A percentile compares a stretch with the other conserved stretches of the same genome.
These are phyloP conservation scores for Drosophila stalkeri DNA, from an alignment of 2,888 invertebrate genomes.

Conservation along the genomic window DNA sequence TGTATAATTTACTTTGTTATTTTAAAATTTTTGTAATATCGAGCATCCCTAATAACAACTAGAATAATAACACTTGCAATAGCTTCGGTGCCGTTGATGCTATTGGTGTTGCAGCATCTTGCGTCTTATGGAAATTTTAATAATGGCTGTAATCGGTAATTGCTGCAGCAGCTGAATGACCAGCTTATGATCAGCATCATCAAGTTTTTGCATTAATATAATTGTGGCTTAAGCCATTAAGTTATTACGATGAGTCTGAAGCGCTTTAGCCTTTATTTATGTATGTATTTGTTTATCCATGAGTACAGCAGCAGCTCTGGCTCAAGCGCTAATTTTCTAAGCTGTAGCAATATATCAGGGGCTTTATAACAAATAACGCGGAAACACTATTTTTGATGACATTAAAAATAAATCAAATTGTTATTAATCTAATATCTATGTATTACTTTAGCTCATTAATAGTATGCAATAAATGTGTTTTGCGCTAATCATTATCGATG, in stretches of 20 bases:
- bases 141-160: conserved; percentile 31
- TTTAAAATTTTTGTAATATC: neutral
- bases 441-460: no score
- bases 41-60: conserved; percentile 5
- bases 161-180: conserved; percentile 23
- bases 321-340: neutral
- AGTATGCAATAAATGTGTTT: neutral
- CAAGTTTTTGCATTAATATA: conserved; percentile 18
- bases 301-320: neutral
- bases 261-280: neutral
- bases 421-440: neutral
- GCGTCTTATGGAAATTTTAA: conserved; percentile 38
- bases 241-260: neutral
- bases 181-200: neutral
- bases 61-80: conserved; percentile 17
- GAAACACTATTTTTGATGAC: no score
- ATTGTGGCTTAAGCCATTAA: neutral
- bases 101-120: neutral
- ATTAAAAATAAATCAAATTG: no score
- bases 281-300: neutral
- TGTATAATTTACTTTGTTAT: neutral
- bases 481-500: neutral
- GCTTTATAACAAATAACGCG: neutral
- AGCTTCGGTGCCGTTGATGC: neutral
- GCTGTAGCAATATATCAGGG: neutral